Base-by-base conservation (phyloP, 2,888 invertebrate species). In the Tetropium fuscum region DNA sequence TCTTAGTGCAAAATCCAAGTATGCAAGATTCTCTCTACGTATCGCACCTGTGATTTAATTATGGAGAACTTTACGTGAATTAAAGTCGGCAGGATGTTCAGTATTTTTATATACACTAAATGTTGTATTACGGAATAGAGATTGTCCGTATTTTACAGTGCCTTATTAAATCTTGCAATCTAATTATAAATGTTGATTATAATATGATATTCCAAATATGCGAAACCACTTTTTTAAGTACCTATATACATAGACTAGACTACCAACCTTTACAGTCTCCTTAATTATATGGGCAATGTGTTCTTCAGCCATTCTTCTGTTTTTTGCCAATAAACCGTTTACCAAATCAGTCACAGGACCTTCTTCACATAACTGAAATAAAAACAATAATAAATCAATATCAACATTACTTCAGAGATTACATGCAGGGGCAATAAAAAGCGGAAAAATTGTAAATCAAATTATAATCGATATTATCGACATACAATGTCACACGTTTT, bases 221-320 rank as follows among this genome's bases (percentile, higher is more conserved):
- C n/a, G n/a, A n/a, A 5, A 27, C 10, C 10, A 7, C 2, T 5
- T 27, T 2, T 27, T 27, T 27, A n/a, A 3, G 2, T 10, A 27
- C 6, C 2, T 7, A n/a, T 7, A 27, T 10, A 5, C 27, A 27
- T 2, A 2, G 16, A 10, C 10, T 27, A 15, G 22, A 18, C 5
- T 19, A 69, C 84, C 85, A 84, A 93, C 94, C 86, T 92, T 91
- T 73, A 94, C 88, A 68, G 90, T 87, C 87, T 95, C 95, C 78
- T 90, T 90, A 73, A 97, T 85, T 74, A 97, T 91, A 82, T 91
- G 94, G 58, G 93, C 93, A 72, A 97, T 93, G 80, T 96, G 92
- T 77, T 91, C 90, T 82, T 97, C 97, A 47, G 89, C 87, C 87
- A 97, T 88, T 80, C 90, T 87, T 75, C 90, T 88, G 79, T 92